A percentile compares a stretch with the other conserved stretches of the same genome.
phyloP scores from a whole-genome alignment of 23 tunicate genomes.

The Diplosoma virens region DNA sequence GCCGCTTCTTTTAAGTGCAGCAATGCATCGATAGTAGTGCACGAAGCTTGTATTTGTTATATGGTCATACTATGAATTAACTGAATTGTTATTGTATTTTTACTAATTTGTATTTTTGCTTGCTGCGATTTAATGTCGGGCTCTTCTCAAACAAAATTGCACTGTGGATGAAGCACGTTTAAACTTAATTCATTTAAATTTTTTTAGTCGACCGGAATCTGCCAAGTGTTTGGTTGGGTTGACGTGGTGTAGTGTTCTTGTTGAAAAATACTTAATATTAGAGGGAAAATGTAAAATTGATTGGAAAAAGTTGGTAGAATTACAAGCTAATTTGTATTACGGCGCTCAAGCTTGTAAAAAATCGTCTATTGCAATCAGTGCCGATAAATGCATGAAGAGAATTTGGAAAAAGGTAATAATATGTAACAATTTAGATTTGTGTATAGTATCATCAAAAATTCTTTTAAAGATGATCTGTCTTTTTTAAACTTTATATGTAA shows the following conservation, averaged over 20 bases:
- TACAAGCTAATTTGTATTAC: constrained; percentile 59
- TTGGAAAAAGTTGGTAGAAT: constrained; percentile 22
- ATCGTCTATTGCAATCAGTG: constrained; percentile 43
- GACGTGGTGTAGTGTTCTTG: constrained; percentile 51
- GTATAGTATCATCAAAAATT: no score
- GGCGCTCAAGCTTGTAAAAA: constrained; percentile 36
- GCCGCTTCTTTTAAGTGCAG: no score
- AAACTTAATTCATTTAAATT: not conserved
- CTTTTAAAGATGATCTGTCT: no score
- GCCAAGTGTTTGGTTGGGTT: constrained; percentile 64
- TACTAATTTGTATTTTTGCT: no score
- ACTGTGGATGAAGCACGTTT: not conserved
- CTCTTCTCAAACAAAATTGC: no score
- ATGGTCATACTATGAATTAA: not conserved
- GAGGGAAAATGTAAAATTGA: not conserved
- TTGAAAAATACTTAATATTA: not conserved
- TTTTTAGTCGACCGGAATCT: constrained; percentile 68
- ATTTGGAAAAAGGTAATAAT: constrained; percentile 68
- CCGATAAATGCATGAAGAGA: constrained; percentile 10
- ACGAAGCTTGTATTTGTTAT: not conserved
- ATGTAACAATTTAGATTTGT: no score
- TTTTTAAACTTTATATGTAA: no score
- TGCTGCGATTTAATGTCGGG: no score
- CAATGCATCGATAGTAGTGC: no score
- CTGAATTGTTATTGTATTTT: no score